A percentile compares a stretch with the other conserved stretches of the same genome.
Conservation (phyloP, 2,113 vertebrate species). For the Amphiprion percula region DNA sequence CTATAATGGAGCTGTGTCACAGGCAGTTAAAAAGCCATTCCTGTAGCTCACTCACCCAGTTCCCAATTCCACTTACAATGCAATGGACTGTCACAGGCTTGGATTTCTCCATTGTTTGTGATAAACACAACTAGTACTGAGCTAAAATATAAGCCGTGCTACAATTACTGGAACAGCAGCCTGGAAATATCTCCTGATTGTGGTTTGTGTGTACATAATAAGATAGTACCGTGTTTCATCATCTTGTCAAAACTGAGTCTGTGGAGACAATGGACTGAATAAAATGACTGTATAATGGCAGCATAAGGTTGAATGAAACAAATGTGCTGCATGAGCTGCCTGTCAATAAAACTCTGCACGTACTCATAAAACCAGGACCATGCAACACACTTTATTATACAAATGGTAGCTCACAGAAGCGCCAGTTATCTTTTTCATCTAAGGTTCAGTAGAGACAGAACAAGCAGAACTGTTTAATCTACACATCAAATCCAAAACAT, state of each 20-base stretch:
- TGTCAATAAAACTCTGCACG: conserved; percentile 9
- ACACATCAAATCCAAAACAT: conserved; percentile 17
- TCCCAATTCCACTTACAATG: conserved; percentile 66
- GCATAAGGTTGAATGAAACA: conserved; percentile 15
- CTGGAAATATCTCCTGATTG: conserved; percentile 12
- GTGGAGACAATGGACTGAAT: conserved; percentile 17
- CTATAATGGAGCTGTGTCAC: conserved; percentile 73
- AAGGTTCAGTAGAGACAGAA: neutral
- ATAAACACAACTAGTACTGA: conserved; percentile 54
- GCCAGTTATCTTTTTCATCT: conserved; percentile 10
- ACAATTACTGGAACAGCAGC: conserved; percentile 35
- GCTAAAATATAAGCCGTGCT: conserved; percentile 57
- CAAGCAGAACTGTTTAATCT: neutral
- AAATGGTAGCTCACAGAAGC: conserved; percentile 16
- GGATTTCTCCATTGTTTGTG: conserved; percentile 59
- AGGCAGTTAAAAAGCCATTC: conserved; percentile 71
- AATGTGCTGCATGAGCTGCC: neutral
- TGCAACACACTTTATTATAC: conserved; percentile 35
- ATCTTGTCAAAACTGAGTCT: conserved; percentile 40
- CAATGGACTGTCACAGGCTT: conserved; percentile 56
- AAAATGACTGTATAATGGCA: conserved; percentile 15
- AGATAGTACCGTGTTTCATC: conserved; percentile 41
- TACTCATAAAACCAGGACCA: conserved; percentile 43
- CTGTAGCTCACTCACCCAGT: conserved; percentile 67
- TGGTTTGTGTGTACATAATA: conserved; percentile 25